These are phyloP conservation scores for Eueides isabella DNA, from an alignment of 1,140 invertebrate species.

Conservation along the genomic window DNA sequence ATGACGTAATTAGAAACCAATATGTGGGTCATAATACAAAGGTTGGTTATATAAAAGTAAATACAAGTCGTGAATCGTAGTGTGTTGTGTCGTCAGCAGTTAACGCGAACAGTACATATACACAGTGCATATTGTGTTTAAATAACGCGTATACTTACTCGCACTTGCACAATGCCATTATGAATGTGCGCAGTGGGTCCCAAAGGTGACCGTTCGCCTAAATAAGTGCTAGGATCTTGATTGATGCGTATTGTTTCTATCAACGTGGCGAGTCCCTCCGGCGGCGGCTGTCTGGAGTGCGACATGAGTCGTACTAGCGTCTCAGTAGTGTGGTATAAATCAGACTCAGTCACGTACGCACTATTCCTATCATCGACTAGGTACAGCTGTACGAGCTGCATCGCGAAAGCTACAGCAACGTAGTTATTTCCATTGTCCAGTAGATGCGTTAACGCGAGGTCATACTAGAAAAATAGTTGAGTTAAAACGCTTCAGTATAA, in stretches of 20 bases:
- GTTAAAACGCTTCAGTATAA: background rate
- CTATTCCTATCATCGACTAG: conserved; percentile 93
- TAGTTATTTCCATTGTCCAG: conserved; percentile 95
- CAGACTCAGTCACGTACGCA: conserved; percentile 90
- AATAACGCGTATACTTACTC: conserved; percentile 81
- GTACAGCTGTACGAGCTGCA: conserved; percentile 94
- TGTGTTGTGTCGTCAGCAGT: no score
- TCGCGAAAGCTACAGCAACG: conserved; percentile 93
- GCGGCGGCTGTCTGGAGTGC: conserved; percentile 87
- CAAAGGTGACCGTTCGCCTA: conserved; percentile 86
- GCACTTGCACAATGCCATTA: conserved; percentile 92
- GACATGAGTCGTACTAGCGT: conserved; percentile 88
- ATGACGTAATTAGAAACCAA: no score
- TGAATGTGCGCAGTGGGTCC: conserved; percentile 95
- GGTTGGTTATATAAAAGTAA: no score
- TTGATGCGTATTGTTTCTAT: conserved; percentile 90
- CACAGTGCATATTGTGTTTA: no score
- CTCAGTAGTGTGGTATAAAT: conserved; percentile 93
- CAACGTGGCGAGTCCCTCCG: conserved; percentile 90
- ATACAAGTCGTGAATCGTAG: no score
- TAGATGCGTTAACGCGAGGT: conserved; percentile 91
- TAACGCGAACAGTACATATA: no score
- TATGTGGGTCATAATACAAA: no score
- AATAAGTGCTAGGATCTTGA: conserved; percentile 85
- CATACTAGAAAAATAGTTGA: conserved; percentile 85